Base-by-base conservation (phyloP, 35 echinoderm and acorn worm genomes). In the Strongylocentrotus purpuratus region DNA sequence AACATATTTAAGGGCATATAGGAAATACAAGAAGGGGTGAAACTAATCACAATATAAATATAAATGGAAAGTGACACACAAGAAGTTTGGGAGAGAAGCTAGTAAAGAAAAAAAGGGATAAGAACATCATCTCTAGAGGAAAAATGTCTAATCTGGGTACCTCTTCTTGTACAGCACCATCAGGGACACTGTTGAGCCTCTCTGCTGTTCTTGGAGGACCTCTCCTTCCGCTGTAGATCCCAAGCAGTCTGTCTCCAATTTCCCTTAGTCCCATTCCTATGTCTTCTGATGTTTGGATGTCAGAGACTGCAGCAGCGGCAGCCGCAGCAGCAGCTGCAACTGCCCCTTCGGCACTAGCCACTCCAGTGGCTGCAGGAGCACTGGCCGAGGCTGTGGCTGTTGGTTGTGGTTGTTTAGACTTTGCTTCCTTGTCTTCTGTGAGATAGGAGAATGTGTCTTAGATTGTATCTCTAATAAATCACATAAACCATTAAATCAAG, bases 241-340 rank as follows among this genome's bases (percentile, higher is more conserved):
- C 94, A 46, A 99, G 95, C 33, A 99, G 96, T 45, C 97, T 96
- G 91, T 99, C 98, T 28, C 98, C 98, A 4, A 98, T 97, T 94
- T 99, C 98, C 88, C 98, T 94, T 45, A 99, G 61, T 31, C 96
- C 97, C 94, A 96, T 86, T 18, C 96, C 96, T 45, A 92, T 96
- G 52, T 95, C 93, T 31, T 96, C 97, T 48, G 89, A 93, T 8
- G 91, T 93, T 46, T 93, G 91, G 91, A 93, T 33, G 31, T 93
- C 91, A 4, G 91, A 93, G 15, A 58, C 91, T 28, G n/a, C 46
- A 46, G 91, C 78, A 7, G 95, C 85, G 13, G 93, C 33, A 32
- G 55, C 78, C 28, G 71, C n/a, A n/a, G n/a, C n/a, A n/a, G n/a
- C n/a, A n/a, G 85, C 87, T 32, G 94, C 20, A 46, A 71, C 61